phyloP scores from a whole-genome alignment of 2,113 vertebrate genomes.

The Cairina moschata region DNA sequence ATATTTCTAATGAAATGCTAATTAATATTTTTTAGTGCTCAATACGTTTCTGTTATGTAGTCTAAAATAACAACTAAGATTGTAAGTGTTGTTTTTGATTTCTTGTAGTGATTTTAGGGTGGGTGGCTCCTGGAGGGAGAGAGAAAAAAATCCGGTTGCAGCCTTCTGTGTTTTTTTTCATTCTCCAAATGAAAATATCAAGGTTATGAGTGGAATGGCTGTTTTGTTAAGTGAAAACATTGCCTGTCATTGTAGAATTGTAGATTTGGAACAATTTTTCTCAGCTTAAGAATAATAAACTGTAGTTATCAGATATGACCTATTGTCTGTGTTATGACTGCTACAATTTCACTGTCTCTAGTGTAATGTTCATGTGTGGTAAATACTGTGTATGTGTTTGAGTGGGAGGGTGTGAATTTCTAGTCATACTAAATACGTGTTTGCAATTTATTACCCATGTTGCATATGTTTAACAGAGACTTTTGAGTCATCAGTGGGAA shows the following conservation, averaged over 20 bases:
- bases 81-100: neutral
- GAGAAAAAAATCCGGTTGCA: neutral
- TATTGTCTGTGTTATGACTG: neutral
- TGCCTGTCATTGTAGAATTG: neutral
- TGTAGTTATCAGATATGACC: neutral
- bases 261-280: neutral
- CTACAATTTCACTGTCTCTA: slow-evolving; percentile 16
- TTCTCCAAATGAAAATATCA: neutral
- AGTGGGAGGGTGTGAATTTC: neutral
- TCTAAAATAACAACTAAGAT: neutral
- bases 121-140: neutral
- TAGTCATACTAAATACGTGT: slow-evolving; percentile 20
- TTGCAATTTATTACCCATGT: slow-evolving; percentile 1
- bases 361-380: slow-evolving; percentile 8
- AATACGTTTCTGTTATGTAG: neutral
- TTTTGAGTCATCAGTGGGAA: neutral
- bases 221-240: neutral
- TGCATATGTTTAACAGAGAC: neutral
- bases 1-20: slow-evolving; percentile 57
- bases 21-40: slow-evolving; percentile 22
- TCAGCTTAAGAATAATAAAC: neutral
- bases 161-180: neutral
- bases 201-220: neutral
- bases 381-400: neutral
- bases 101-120: neutral